These are phyloP conservation scores for Leptogaster cylindrica DNA, from an alignment of 2,888 invertebrate genomes.

Conservation along the genomic window DNA sequence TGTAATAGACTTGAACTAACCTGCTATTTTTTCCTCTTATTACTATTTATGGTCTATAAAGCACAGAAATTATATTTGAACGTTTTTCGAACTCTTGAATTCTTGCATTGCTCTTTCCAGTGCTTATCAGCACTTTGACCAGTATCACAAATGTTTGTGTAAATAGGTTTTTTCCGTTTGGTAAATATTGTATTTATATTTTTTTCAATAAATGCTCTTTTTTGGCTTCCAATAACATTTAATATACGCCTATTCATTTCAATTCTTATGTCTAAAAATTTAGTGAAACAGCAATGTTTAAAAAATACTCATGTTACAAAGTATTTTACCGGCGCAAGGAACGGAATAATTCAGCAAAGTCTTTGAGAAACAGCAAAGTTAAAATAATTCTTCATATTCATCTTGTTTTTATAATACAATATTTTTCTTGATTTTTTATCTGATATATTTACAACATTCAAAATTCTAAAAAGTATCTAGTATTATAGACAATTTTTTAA, in stretches of 20 bases:
- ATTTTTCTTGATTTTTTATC: not conserved
- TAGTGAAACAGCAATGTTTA: not conserved
- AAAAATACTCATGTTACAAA: not conserved
- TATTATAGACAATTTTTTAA: slow-evolving; percentile 19
- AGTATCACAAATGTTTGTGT: slow-evolving; percentile 10
- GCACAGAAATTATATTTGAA: slow-evolving; percentile 34
- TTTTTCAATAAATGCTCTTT: not conserved
- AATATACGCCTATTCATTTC: not conserved
- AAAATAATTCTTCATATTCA: not conserved
- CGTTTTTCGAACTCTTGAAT: not conserved
- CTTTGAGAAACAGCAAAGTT: not conserved
- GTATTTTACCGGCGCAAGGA: slow-evolving; percentile 19
- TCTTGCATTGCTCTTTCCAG: not conserved
- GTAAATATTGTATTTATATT: slow-evolving; percentile 8
- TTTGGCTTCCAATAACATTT: slow-evolving; percentile 2
- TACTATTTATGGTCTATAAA: slow-evolving; percentile 36
- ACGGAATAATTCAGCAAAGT: slow-evolving; percentile 3
- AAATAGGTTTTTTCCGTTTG: not conserved
- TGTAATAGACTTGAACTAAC: slow-evolving; percentile 1
- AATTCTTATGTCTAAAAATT: not conserved
- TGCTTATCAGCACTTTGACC: not conserved
- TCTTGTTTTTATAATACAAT: not conserved
- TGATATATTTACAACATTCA: slow-evolving; percentile 12
- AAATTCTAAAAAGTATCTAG: slow-evolving; percentile 1
- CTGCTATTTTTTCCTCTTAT: slow-evolving; percentile 13